These are phyloP conservation scores for Calypte anna DNA, from an alignment of 2,113 vertebrate genomes.

Conservation along the genomic window DNA sequence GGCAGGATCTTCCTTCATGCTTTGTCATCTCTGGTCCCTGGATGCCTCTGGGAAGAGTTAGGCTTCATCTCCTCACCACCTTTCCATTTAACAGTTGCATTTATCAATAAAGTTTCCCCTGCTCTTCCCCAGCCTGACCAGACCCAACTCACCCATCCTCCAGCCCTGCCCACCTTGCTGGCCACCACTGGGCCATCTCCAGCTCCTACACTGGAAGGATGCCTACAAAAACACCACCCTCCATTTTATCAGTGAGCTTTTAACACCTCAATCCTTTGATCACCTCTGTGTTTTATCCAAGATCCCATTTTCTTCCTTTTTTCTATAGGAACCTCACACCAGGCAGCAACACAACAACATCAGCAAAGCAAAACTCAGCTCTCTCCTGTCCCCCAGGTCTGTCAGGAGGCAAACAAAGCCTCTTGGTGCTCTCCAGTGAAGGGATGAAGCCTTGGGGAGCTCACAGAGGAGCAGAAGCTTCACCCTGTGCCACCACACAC, in stretches of 20 bases:
- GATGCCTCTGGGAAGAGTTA: not conserved
- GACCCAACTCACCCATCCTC: not conserved
- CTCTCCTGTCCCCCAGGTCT: not conserved
- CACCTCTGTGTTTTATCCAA: not conserved
- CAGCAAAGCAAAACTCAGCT: not conserved
- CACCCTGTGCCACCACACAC: not conserved
- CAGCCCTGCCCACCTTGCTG: not conserved
- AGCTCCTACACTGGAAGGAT: not conserved
- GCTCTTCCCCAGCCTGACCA: not conserved
- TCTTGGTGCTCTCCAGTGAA: fast-evolving
- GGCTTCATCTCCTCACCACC: not conserved
- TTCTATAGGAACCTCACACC: not conserved
- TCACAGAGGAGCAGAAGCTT: not conserved
- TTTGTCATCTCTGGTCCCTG: not conserved
- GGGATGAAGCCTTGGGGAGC: not conserved
- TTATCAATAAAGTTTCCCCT: not conserved
- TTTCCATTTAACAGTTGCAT: not conserved
- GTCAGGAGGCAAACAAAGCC: not conserved
- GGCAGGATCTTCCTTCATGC: not conserved
- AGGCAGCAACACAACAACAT: fast-evolving
- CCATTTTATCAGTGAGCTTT: fast-evolving
- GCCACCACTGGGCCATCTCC: not conserved
- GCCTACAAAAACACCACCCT: not conserved
- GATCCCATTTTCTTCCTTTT: not conserved
- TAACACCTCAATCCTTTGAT: not conserved